A percentile compares a stretch with the other conserved stretches of the same genome.
Conservation (phyloP, 2,113 vertebrate genomes). For the Cyphomyrus discorhynchus region DNA sequence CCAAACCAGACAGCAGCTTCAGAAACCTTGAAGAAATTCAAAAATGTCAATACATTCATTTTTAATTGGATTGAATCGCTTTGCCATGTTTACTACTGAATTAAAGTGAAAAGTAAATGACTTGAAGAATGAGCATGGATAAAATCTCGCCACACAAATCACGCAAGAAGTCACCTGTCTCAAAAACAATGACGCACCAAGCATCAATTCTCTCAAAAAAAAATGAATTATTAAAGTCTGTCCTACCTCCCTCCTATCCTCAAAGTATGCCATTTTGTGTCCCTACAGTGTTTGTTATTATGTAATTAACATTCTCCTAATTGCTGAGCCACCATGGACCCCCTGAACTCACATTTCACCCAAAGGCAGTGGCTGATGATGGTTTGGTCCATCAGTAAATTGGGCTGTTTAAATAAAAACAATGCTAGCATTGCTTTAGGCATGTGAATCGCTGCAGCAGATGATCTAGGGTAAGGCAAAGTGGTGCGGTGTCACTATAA, state of each 20-base stretch:
- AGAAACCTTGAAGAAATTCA: background rate
- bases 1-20: background rate
- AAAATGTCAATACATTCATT: background rate
- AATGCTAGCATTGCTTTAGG: slow-evolving; percentile 1
- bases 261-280: background rate
- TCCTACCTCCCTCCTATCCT: background rate
- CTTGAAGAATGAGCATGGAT: background rate
- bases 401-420: background rate
- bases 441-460: background rate
- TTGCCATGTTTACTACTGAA: slow-evolving; percentile 16
- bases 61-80: slow-evolving; percentile 20
- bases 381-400: background rate
- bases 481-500: too few relatives aligned
- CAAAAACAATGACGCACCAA: background rate
- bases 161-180: background rate
- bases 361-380: background rate
- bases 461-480: background rate
- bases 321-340: background rate
- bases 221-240: background rate
- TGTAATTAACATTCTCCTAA: slow-evolving; percentile 5
- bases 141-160: background rate
- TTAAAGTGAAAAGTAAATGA: slow-evolving; percentile 22
- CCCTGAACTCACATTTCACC: background rate
- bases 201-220: background rate
- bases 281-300: slow-evolving; percentile 13